A percentile compares a stretch with the other conserved stretches of the same genome.
These are phyloP conservation scores for Hyppa rectilinea DNA, from an alignment of 2,888 invertebrate species.

Conservation along the genomic window DNA sequence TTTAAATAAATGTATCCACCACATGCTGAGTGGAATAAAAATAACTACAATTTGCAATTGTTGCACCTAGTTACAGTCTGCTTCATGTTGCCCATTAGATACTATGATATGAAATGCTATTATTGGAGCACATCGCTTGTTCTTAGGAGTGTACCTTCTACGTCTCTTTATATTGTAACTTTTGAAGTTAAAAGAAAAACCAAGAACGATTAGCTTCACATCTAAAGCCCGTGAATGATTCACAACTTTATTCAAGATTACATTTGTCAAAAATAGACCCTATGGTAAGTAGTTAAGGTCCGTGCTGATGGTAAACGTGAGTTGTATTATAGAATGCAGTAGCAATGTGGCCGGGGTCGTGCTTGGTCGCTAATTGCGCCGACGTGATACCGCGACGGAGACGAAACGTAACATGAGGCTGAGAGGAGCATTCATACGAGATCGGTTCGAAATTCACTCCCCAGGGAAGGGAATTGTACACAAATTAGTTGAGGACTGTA, in stretches of 20 bases:
- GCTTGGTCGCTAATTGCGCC: conserved; percentile 58
- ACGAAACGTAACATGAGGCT: conserved; percentile 16
- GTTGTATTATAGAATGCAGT: conserved; percentile 48
- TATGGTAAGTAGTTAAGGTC: conserved; percentile 9
- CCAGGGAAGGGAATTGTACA: conserved; percentile 15
- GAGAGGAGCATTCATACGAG: background rate
- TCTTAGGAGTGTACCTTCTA: conserved; percentile 14
- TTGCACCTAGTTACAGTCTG: background rate
- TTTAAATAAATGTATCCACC: conserved; percentile 9
- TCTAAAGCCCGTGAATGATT: conserved; percentile 40
- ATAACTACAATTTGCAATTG: conserved; percentile 25
- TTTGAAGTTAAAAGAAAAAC: conserved; percentile 42
- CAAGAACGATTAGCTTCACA: conserved; percentile 51
- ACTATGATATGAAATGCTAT: background rate
- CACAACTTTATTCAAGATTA: conserved; percentile 8
- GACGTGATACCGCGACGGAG: conserved; percentile 46
- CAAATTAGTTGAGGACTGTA: conserved; percentile 18
- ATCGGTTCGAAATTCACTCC: background rate
- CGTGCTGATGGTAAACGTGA: conserved; percentile 5
- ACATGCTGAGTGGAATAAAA: conserved; percentile 30
- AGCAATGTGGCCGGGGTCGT: conserved; percentile 43
- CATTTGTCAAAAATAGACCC: conserved; percentile 23
- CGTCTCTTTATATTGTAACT: background rate
- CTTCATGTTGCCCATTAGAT: background rate
- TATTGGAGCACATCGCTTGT: background rate